Evolutionary conservation across 2,888 invertebrate genomes (phyloP).

Genomic region (Drosophila niveifrons): DNA sequence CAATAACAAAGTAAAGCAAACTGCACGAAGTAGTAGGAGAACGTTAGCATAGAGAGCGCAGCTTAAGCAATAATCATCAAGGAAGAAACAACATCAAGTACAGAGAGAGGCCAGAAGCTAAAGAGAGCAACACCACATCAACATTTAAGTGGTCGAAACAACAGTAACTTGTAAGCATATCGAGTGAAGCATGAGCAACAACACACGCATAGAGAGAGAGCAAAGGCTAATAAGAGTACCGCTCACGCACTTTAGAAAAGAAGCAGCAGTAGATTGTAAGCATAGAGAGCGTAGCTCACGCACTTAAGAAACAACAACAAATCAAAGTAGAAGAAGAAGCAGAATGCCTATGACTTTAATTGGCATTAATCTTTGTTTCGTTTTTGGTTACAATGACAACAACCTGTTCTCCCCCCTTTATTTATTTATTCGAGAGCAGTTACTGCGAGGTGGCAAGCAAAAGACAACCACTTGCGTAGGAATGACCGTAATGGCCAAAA

Average conservation of each 20-base stretch:
- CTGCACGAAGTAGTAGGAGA: conserved; percentile 11
- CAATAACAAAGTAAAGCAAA: conserved; percentile 7
- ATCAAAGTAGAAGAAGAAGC: background rate
- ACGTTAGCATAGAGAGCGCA: conserved; percentile 10
- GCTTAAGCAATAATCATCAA: conserved; percentile 42
- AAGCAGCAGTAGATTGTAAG: background rate
- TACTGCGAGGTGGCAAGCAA: conserved; percentile 85
- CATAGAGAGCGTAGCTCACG: conserved; percentile 49
- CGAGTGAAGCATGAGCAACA: no score
- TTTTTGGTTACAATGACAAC: conserved; percentile 77
- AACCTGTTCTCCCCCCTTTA: conserved; percentile 62
- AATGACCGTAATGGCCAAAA: conserved; percentile 93
- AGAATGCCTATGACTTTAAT: conserved; percentile 66
- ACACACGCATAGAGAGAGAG: no score
- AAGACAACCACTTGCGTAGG: conserved; percentile 85
- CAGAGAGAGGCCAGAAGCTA: no score
- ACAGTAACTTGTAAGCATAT: no score
- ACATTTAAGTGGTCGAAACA: no score
- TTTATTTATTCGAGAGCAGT: conserved; percentile 60
- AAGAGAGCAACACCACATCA: no score
- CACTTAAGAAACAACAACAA: conserved; percentile 46
- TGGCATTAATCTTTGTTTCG: conserved; percentile 74
- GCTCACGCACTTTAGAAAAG: conserved; percentile 29
- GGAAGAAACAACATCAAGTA: no score
- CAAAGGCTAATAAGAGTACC: conserved; percentile 5